phyloP scores from a whole-genome alignment of 2,888 invertebrate species.

The Cenopis cana region DNA sequence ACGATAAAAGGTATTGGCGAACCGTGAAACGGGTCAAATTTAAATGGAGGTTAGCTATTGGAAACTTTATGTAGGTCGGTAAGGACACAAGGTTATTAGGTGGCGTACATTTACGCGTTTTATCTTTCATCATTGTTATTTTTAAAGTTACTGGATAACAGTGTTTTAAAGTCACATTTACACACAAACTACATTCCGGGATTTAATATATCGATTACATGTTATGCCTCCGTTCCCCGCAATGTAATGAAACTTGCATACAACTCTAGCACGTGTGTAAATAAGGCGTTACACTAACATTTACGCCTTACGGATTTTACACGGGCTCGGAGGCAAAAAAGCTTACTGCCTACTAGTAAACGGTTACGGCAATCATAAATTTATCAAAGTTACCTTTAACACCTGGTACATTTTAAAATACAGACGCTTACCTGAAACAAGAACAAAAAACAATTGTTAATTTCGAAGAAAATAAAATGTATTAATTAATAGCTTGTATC shows the following conservation, averaged over 20 bases:
- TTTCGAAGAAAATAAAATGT: not conserved
- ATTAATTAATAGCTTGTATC: not conserved
- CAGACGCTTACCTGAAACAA: conserved; percentile 3
- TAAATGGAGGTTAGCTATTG: conserved; percentile 2
- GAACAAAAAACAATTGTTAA: not conserved
- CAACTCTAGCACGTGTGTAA: no score
- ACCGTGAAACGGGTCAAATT: not conserved
- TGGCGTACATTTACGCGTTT: not conserved
- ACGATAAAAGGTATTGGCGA: conserved; percentile 11
- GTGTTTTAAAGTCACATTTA: no score
- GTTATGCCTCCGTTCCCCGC: no score
- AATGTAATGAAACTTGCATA: no score
- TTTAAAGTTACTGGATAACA: not conserved
- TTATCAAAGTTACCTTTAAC: not conserved
- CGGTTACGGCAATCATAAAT: not conserved
- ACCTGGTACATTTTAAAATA: not conserved
- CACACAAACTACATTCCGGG: no score
- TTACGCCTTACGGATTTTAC: no score
- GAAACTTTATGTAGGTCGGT: not conserved
- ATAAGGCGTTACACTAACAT: no score
- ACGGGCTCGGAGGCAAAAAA: no score
- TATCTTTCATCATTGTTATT: not conserved
- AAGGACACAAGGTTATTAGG: not conserved
- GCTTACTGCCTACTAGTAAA: no score
- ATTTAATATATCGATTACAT: no score